These are phyloP conservation scores for Callosobruchus maculatus DNA, from an alignment of 2,888 invertebrate genomes.

Conservation along the genomic window DNA sequence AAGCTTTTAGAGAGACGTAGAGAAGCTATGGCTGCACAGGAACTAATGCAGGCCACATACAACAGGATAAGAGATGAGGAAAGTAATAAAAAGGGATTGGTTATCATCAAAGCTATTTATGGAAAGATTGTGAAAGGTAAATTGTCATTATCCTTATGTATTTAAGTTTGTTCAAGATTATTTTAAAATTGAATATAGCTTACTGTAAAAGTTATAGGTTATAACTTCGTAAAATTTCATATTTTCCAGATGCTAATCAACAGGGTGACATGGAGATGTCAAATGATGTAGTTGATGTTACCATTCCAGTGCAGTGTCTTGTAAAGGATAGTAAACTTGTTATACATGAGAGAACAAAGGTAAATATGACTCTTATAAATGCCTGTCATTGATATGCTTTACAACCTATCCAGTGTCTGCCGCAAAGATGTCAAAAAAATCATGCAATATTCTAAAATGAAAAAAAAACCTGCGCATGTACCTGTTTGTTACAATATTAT, in stretches of 20 bases:
- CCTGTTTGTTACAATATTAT: too few relatives aligned
- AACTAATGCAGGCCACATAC: conserved; percentile 89
- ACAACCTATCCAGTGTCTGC: too few relatives aligned
- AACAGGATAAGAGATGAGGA: conserved; percentile 79
- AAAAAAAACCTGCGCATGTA: too few relatives aligned
- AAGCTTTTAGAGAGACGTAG: conserved; percentile 73
- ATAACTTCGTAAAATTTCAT: background rate
- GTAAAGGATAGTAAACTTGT: conserved; percentile 87
- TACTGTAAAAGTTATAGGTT: too few relatives aligned
- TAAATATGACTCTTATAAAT: too few relatives aligned
- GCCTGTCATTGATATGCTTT: too few relatives aligned
- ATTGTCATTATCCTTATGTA: too few relatives aligned
- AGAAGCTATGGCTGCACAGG: conserved; percentile 83
- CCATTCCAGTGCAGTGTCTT: conserved; percentile 90
- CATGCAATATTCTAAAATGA: too few relatives aligned
- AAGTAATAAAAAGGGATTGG: conserved; percentile 74
- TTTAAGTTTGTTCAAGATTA: conserved; percentile 3
- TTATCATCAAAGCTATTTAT: conserved; percentile 81
- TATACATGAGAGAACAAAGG: conserved; percentile 83
- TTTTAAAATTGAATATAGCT: background rate
- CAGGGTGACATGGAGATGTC: conserved; percentile 31
- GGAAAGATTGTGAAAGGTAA: conserved; percentile 59
- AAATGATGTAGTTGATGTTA: conserved; percentile 79
- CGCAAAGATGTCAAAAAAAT: too few relatives aligned
- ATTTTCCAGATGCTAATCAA: conserved; percentile 14